These are phyloP conservation scores for Bufo gargarizans DNA, from an alignment of 2,113 vertebrate species.

Conservation along the genomic window DNA sequence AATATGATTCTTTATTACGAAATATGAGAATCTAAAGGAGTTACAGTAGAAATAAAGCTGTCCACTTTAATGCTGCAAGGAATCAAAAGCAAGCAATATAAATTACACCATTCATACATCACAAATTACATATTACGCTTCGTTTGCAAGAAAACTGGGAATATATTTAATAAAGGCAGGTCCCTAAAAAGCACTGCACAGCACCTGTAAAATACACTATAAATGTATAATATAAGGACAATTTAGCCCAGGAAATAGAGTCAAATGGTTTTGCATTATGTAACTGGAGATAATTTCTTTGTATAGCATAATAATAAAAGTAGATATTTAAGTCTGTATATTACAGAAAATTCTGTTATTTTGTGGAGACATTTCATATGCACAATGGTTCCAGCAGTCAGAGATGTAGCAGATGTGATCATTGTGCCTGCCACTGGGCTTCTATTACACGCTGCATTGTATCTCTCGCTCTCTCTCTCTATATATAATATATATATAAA, in stretches of 20 bases:
- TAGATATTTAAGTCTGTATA: not conserved
- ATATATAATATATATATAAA: too few species aligned
- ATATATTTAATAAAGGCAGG: conserved; percentile 44
- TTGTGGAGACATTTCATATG: not conserved
- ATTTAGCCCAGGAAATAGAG: conserved; percentile 56
- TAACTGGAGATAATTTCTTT: not conserved
- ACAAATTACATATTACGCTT: conserved; percentile 26
- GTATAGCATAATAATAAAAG: conserved; percentile 1
- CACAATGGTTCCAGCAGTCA: not conserved
- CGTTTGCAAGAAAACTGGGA: conserved; percentile 29
- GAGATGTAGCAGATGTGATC: not conserved
- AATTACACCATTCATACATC: conserved; percentile 1
- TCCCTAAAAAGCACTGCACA: conserved; percentile 24
- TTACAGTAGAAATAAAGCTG: not conserved
- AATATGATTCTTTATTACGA: not conserved
- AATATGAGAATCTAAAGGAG: not conserved
- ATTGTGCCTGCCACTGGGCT: too few species aligned
- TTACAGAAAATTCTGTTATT: not conserved
- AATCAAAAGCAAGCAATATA: conserved; percentile 17
- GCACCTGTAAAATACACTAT: conserved; percentile 39
- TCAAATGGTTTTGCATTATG: conserved; percentile 28
- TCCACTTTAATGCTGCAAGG: not conserved
- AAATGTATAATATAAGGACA: conserved; percentile 15
- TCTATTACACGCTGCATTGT: too few species aligned
- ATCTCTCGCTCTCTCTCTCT: too few species aligned